Percentiles rank a stretch among this genome's conserved stretches.
Evolutionary conservation across 2,113 vertebrate species (phyloP).

Genomic region (Grammomys surdaster): DNA sequence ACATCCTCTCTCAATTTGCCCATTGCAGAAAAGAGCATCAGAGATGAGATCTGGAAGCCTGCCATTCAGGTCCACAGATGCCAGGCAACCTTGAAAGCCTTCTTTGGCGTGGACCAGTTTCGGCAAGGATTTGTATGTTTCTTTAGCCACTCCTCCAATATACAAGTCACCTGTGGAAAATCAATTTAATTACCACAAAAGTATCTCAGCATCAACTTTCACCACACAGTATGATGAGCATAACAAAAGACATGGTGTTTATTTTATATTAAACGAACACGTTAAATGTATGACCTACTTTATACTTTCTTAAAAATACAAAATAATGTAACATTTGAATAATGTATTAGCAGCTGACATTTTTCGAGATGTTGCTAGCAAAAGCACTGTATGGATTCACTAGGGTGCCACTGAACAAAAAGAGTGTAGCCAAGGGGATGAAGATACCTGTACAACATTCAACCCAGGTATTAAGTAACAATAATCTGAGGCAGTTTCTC

Average conservation of each 20-base stretch:
- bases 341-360: background rate
- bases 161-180: slow-evolving; percentile 93
- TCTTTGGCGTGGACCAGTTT: slow-evolving; percentile 98
- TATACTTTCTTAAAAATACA: slow-evolving; percentile 14
- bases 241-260: background rate
- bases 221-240: background rate
- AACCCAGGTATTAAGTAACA: background rate
- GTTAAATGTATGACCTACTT: background rate
- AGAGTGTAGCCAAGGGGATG: background rate
- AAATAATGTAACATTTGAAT: background rate
- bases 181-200: slow-evolving; percentile 55
- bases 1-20: slow-evolving; percentile 98
- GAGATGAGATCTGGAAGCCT: slow-evolving; percentile 97
- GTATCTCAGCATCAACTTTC: background rate
- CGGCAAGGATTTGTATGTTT: slow-evolving; percentile 96
- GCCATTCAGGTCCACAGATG: slow-evolving; percentile 96
- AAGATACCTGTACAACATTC: background rate
- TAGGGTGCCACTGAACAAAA: rapidly evolving
- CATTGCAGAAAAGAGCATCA: slow-evolving; percentile 96
- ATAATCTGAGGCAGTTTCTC: background rate
- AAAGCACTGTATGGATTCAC: background rate
- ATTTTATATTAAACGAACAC: slow-evolving; percentile 19
- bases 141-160: slow-evolving; percentile 96
- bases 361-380: slow-evolving; percentile 8
- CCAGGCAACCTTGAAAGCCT: slow-evolving; percentile 97